Percentiles rank a stretch among this genome's conserved stretches.
Evolutionary conservation across 2,888 invertebrate genomes (phyloP).

Genomic region (Nomada lathburiana): DNA sequence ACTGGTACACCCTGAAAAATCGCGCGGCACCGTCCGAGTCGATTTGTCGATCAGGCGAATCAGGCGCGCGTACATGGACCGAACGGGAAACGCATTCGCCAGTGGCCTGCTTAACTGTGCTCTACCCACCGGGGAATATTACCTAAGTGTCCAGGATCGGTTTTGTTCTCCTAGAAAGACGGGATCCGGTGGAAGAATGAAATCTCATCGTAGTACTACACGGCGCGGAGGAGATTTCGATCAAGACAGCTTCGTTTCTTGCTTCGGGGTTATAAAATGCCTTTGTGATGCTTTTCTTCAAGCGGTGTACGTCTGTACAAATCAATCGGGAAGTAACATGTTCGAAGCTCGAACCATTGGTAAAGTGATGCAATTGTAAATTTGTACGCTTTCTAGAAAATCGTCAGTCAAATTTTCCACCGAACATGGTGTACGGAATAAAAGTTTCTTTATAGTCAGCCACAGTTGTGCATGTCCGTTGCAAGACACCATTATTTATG

Average conservation of each 20-base stretch:
- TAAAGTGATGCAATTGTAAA: no score
- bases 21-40: constrained; percentile 29
- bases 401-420: no score
- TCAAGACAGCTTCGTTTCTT: background rate
- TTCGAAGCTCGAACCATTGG: no score
- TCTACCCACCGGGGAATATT: constrained; percentile 11
- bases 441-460: no score
- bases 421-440: no score
- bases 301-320: no score
- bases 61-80: constrained; percentile 31
- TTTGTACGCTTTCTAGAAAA: no score
- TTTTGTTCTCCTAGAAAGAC: background rate
- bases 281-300: no score
- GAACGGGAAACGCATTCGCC: constrained; percentile 25
- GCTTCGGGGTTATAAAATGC: background rate
- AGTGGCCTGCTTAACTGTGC: background rate
- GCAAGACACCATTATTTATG: background rate
- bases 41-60: constrained; percentile 46
- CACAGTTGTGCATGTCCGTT: no score
- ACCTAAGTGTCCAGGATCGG: background rate
- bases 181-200: background rate
- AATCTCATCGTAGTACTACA: background rate
- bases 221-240: background rate
- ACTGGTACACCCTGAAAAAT: constrained; percentile 53
- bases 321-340: no score